Evolutionary conservation across 2,113 vertebrate species (phyloP), one percentile per base, ranked within the genome.

Genomic region (Madoqua kirkii): DNA sequence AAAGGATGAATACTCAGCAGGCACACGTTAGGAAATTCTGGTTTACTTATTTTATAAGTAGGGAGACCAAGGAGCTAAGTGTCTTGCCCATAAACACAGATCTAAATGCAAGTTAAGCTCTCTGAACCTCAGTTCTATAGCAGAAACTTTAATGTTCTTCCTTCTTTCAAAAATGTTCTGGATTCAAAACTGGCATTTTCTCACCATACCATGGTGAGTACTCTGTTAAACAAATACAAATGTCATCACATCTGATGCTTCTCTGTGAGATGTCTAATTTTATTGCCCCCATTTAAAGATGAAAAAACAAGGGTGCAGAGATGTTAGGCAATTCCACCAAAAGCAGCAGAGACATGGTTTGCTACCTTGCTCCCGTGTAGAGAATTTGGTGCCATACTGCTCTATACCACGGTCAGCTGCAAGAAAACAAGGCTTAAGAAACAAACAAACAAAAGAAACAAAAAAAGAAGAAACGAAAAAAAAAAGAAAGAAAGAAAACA

Each of bases 21-120:
- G 31, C 13, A 43, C 27, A 25, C 1, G 1, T 79, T 31, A 60
- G 31, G n/a, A 95, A 55, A 64, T 64, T 79, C 48, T 91, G 23
- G 15, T 64, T 76, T 89, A 15, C 2, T 59, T 89, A 36, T 64
- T 87, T n/a, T 88, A 5, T 55, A 43, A 29, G 29, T 23, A 14
- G 3, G 21, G 67, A 52, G 71, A 85, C 33, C 64, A 23, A 89
- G 59, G 64, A 86, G 40, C 54, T 33, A 52, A 78, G 10, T 71
- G 54, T 54, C 50, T 95, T 86, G 19, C 12, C 67, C 16, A 86
- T 52, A 40, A 89, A 74, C 57, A 95, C n/a, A 86, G 59, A 81
- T 60, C 50, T 45, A 91, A 89, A 62, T 3, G 13, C 55, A 64
- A 36, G 76, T 29, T 36, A 40, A 91, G 27, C 33, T 74, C 36